These are phyloP conservation scores for Rhabdomys dilectus DNA, from an alignment of 2,113 vertebrate species.

Conservation along the genomic window DNA sequence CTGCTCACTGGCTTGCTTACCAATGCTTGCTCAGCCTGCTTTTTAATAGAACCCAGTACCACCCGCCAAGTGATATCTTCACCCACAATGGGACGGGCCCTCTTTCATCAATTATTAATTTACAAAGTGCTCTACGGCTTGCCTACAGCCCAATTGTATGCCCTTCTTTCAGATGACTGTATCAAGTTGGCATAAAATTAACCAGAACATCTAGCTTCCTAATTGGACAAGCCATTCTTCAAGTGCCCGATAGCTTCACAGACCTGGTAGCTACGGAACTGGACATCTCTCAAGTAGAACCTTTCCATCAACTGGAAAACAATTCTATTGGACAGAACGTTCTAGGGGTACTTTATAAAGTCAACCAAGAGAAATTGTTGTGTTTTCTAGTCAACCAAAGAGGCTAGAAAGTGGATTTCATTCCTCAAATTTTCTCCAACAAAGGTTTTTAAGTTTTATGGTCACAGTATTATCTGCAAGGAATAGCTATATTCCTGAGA, in stretches of 20 bases:
- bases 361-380: not conserved
- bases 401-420: not conserved
- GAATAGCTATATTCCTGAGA: slow-evolving; percentile 27
- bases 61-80: not conserved
- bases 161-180: not conserved
- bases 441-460: slow-evolving; percentile 8
- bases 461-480: not conserved
- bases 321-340: not conserved
- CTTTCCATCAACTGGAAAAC: not conserved
- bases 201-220: not conserved
- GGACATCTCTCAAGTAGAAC: accelerated
- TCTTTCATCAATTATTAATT: not conserved
- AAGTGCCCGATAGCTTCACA: not conserved
- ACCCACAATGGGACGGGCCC: not conserved
- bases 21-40: not conserved
- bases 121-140: not conserved
- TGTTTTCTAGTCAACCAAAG: not conserved
- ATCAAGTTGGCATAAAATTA: not conserved
- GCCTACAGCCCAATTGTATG: not conserved
- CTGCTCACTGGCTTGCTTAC: not conserved
- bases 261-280: not conserved
- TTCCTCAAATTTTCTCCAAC: not conserved
- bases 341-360: not conserved
- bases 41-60: not conserved
- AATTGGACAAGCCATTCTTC: not conserved